phyloP scores from a whole-genome alignment of 1,140 invertebrate genomes.

The Hyposmocoma kahamanoa region DNA sequence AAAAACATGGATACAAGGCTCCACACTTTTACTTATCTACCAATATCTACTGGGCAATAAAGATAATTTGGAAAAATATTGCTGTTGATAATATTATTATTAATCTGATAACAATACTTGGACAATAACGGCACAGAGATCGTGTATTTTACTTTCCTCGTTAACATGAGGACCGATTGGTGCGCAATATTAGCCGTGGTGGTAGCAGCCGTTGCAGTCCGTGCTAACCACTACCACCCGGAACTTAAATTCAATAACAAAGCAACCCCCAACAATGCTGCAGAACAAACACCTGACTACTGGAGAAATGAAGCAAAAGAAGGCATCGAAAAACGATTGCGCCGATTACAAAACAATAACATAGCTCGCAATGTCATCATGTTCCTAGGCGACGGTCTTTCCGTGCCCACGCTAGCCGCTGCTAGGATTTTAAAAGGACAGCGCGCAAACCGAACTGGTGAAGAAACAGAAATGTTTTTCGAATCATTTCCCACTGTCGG shows the following conservation, averaged over 20 bases:
- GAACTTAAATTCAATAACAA: too few relatives aligned
- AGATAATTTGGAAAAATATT: too few relatives aligned
- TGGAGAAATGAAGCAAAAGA: neutral
- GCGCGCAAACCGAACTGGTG: slow-evolving; percentile 47
- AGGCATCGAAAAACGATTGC: neutral
- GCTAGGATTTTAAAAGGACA: slow-evolving; percentile 22
- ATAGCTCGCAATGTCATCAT: neutral
- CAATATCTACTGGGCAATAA: too few relatives aligned
- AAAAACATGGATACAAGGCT: too few relatives aligned
- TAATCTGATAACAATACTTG: too few relatives aligned
- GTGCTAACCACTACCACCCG: neutral
- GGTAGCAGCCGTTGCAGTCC: neutral
- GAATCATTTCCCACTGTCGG: neutral
- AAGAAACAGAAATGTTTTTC: neutral
- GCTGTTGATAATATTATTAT: too few relatives aligned
- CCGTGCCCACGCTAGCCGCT: slow-evolving; percentile 58
- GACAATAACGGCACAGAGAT: too few relatives aligned
- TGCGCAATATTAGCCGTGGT: neutral
- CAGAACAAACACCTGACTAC: neutral
- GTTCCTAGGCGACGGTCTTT: neutral
- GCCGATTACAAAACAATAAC: neutral
- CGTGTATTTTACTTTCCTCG: too few relatives aligned
- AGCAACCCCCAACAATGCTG: neutral
- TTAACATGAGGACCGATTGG: too few relatives aligned
- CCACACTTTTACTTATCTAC: too few relatives aligned